Conservation (phyloP, 2,797 vertebrate species). For the Tadarida brasiliensis region DNA sequence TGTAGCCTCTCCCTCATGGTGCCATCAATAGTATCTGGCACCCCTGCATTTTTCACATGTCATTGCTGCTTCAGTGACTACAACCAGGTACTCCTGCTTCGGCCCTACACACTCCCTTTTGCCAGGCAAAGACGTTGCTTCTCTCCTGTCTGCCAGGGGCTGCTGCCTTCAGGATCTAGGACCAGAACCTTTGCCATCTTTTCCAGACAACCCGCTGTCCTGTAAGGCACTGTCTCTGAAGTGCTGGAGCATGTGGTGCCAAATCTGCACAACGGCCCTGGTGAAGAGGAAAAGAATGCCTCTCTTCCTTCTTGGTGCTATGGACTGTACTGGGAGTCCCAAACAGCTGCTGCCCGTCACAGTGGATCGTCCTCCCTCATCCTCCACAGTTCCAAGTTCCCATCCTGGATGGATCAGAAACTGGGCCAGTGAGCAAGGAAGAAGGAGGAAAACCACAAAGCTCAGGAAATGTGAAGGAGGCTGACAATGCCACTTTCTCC, state of each 20-base stretch:
- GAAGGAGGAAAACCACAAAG: neutral
- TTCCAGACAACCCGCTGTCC: neutral
- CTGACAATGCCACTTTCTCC: neutral
- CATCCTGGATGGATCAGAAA: neutral
- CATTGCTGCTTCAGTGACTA: neutral
- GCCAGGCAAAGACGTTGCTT: neutral
- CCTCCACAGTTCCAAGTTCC: neutral
- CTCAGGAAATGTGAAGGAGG: neutral
- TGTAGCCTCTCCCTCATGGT: neutral
- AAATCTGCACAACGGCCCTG: neutral
- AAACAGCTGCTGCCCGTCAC: neutral
- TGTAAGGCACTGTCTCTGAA: neutral
- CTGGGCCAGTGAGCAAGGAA: neutral
- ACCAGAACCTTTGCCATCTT: neutral
- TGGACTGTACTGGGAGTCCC: neutral
- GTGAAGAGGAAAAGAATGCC: neutral
- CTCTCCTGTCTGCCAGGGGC: neutral
- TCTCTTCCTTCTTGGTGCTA: neutral
- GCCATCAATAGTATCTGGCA: neutral
- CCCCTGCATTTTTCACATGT: neutral
- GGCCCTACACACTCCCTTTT: neutral
- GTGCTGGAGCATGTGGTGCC: neutral
- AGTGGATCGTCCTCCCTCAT: neutral
- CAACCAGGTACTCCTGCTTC: neutral
- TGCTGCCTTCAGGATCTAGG: neutral